Conservation (phyloP, 2,113 vertebrate genomes). For the Oreochromis niloticus region DNA sequence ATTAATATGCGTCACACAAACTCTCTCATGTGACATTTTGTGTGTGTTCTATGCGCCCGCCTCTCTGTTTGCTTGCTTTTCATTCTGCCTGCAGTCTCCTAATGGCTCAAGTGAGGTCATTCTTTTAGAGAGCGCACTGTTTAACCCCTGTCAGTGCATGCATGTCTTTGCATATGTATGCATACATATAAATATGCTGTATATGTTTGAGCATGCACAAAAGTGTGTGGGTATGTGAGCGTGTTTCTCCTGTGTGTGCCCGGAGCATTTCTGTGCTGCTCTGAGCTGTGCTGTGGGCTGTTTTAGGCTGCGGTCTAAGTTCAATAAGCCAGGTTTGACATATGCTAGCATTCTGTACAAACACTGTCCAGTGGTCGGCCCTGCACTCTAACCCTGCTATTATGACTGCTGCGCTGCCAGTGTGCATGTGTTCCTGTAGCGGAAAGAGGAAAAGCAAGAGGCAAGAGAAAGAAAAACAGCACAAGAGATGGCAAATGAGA, state of each 20-base stretch:
- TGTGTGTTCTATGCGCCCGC: neutral
- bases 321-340: conserved; percentile 62
- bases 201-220: conserved; percentile 5
- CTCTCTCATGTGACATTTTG: conserved; percentile 55
- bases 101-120: conserved; percentile 69
- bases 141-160: conserved; percentile 39
- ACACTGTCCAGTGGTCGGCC: conserved; percentile 48
- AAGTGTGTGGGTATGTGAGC: neutral
- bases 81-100: conserved; percentile 60
- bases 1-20: conserved; percentile 45
- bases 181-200: neutral
- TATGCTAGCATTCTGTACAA: conserved; percentile 65
- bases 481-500: conserved; percentile 3
- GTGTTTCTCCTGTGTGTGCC: neutral
- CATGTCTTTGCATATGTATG: conserved; percentile 23
- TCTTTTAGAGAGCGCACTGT: conserved; percentile 53
- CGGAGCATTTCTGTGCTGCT: neutral
- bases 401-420: conserved; percentile 17
- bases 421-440: neutral
- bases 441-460: neutral
- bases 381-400: conserved; percentile 47
- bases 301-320: conserved; percentile 61
- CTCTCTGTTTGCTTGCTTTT: conserved; percentile 59
- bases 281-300: conserved; percentile 37
- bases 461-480: conserved; percentile 31